phyloP scores from a whole-genome alignment of 2,888 invertebrate genomes.

The Acleris literana region DNA sequence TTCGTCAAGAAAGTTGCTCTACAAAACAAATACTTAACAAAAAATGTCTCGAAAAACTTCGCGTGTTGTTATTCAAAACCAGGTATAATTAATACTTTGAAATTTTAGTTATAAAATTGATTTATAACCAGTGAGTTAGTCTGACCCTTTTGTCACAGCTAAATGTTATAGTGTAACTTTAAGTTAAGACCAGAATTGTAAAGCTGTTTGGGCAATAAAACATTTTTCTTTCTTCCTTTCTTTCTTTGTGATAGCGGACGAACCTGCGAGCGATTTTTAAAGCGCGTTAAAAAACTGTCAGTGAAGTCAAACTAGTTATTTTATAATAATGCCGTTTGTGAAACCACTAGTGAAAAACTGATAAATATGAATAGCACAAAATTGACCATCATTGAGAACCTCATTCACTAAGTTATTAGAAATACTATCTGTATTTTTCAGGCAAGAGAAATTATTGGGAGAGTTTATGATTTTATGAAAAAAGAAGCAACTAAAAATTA shows the following conservation, averaged over 20 bases:
- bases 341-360: neutral
- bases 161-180: no score
- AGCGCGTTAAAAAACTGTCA: no score
- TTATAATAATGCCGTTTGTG: no score
- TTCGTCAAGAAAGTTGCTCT: neutral
- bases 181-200: no score
- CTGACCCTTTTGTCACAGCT: no score
- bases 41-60: neutral
- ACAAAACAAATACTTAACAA: neutral
- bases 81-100: neutral
- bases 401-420: neutral
- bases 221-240: no score
- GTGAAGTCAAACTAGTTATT: no score
- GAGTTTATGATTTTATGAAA: slow-evolving; percentile 9
- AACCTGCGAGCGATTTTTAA: no score
- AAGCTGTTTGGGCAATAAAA: no score
- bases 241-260: no score
- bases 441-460: neutral
- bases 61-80: neutral
- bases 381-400: neutral
- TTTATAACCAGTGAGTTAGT: no score
- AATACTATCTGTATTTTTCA: neutral
- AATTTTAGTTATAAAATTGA: neutral
- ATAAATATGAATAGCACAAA: neutral
- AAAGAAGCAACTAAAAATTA: slow-evolving; percentile 6